Percentiles rank a stretch among this genome's conserved stretches.
phyloP scores from a whole-genome alignment of 2,113 vertebrate genomes.

The Sylvilagus bachmani region DNA sequence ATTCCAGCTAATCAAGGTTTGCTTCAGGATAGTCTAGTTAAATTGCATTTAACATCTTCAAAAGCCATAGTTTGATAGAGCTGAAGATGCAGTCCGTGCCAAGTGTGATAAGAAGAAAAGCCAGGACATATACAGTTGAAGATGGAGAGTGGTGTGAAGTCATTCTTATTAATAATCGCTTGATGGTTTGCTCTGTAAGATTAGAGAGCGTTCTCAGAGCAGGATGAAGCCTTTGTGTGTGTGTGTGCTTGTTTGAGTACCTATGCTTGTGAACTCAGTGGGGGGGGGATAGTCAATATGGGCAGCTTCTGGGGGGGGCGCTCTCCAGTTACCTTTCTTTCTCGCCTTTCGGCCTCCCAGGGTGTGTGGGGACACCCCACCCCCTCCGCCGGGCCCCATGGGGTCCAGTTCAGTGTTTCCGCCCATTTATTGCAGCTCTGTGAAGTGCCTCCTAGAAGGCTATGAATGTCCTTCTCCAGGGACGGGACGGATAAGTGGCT shows the following conservation, averaged over 20 bases:
- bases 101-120: conserved; percentile 53
- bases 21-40: conserved; percentile 56
- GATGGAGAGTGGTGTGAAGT: background rate
- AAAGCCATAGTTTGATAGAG: conserved; percentile 26
- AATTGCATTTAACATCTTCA: conserved; percentile 56
- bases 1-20: conserved; percentile 9
- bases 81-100: background rate
- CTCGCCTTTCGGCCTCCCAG: background rate
- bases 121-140: background rate
- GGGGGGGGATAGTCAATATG: conserved; percentile 39
- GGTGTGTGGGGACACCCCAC: rapidly evolving
- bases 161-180: conserved; percentile 25
- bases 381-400: background rate
- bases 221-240: conserved; percentile 35
- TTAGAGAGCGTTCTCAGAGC: background rate
- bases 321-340: background rate
- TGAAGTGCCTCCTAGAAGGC: background rate
- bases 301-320: background rate
- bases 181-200: background rate
- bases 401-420: background rate
- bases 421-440: background rate
- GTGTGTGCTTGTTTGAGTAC: background rate
- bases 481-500: background rate
- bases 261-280: conserved; percentile 41
- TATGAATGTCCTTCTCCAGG: background rate